Conservation (phyloP, 2,797 vertebrate genomes). For the Halcyon leucocephala region DNA sequence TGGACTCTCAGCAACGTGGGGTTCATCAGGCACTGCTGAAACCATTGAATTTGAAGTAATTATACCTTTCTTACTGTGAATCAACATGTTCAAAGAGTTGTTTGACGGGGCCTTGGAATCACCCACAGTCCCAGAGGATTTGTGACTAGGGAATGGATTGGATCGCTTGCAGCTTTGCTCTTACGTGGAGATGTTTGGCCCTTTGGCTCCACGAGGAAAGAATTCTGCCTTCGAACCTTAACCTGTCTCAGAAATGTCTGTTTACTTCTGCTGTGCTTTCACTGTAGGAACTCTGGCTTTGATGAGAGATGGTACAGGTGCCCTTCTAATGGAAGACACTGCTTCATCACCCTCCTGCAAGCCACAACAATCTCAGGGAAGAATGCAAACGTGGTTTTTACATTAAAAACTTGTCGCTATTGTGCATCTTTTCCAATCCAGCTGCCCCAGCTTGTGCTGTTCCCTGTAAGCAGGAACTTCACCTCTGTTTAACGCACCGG, state of each 20-base stretch:
- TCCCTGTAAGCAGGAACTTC: background rate
- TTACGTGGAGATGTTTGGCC: accelerated
- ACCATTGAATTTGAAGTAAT: background rate
- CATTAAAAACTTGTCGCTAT: accelerated
- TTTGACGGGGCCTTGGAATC: background rate
- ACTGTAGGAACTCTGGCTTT: background rate
- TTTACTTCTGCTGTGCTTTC: background rate
- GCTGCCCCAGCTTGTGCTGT: background rate
- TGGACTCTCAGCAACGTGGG: background rate
- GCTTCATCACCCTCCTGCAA: background rate
- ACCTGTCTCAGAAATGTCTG: background rate
- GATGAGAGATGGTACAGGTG: background rate
- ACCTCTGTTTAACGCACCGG: background rate
- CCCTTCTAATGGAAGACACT: background rate
- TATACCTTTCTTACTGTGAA: background rate
- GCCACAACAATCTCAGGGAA: background rate
- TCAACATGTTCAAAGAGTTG: background rate
- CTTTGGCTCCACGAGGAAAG: background rate
- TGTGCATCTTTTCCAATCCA: background rate
- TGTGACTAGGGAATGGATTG: background rate
- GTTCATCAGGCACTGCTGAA: background rate
- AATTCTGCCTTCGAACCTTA: background rate
- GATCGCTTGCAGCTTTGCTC: background rate
- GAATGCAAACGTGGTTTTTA: background rate
- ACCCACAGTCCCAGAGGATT: background rate